These are phyloP conservation scores for Atlantisia rogersi DNA, from an alignment of 2,113 vertebrate genomes.

Conservation along the genomic window DNA sequence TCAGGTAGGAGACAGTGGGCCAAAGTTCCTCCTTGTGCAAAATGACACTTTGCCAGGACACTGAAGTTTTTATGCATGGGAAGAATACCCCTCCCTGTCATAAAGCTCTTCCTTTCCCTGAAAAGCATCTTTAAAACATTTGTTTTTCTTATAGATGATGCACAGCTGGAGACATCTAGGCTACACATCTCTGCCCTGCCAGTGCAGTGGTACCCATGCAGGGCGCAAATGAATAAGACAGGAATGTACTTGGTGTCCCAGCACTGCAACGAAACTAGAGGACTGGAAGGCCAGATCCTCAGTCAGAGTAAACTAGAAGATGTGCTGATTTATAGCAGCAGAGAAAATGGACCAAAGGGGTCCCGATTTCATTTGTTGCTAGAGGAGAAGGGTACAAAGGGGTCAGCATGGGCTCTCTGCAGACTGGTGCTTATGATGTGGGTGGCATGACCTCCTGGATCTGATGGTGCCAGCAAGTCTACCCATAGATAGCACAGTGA, in stretches of 20 bases:
- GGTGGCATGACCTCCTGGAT: not conserved
- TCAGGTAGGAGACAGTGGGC: not conserved
- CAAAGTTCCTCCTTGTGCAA: not conserved
- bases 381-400: not conserved
- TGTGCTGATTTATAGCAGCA: not conserved
- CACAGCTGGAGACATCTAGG: not conserved
- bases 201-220: not conserved
- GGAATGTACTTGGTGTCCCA: not conserved
- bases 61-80: not conserved
- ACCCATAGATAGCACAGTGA: not conserved
- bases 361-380: not conserved
- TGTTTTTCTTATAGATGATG: not conserved
- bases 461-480: not conserved
- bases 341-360: not conserved
- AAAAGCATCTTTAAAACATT: not conserved
- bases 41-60: not conserved
- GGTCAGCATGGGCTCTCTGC: not conserved
- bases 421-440: not conserved
- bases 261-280: not conserved
- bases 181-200: not conserved
- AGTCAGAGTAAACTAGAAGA: not conserved
- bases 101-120: not conserved
- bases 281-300: not conserved
- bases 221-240: not conserved
- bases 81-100: not conserved